Evolutionary conservation across 2,888 invertebrate genomes (phyloP), one percentile per base, ranked within the genome.

Genomic region (Atrina japonica): DNA sequence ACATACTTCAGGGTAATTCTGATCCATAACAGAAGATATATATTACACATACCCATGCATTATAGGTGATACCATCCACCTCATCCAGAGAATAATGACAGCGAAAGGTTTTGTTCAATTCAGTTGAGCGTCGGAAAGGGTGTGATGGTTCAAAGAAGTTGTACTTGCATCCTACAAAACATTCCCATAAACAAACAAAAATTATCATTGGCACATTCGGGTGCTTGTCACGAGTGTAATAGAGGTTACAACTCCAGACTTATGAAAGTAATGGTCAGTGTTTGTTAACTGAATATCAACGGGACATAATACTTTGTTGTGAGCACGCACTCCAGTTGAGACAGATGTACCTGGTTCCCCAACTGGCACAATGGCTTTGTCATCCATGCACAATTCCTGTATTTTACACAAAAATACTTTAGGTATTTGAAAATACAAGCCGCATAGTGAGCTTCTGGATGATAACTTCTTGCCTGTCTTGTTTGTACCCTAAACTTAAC

Each of bases 181-280:
- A 2, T 40, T 52, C 23, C 76, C 76, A n/a, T n/a, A n/a, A n/a
- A n/a, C 16, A 18, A n/a, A 29, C 61, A 75, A 61, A 78, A 72
- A 18, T 50, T 55, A 27, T 71, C 73, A 27, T 49, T 30, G n/a
- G 60, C 9, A 52, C 66, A 21, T 16, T 43, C 43, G 11, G 72
- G 76, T n/a, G 65, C 67, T 5, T 67, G 30, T 21, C 2, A 61
- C 40, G 35, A 75, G 35, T 21, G 27, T 47, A 16, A 76, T 75
- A 35, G 74, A 76, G 21, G 75, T 72, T 1, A 70, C 58, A 16
- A 72, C 16, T 0, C 72, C 71, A 21, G 25, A 27, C 21, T 60
- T 11, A 58, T 74, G 69, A 23, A 76, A 72, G 49, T 78, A 74
- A 67, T 78, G 78, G 45, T 78, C 73, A 21, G 67, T 41, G 0